Conservation (phyloP, 2,113 vertebrate species). For the Neodontobutis hainanensis region DNA sequence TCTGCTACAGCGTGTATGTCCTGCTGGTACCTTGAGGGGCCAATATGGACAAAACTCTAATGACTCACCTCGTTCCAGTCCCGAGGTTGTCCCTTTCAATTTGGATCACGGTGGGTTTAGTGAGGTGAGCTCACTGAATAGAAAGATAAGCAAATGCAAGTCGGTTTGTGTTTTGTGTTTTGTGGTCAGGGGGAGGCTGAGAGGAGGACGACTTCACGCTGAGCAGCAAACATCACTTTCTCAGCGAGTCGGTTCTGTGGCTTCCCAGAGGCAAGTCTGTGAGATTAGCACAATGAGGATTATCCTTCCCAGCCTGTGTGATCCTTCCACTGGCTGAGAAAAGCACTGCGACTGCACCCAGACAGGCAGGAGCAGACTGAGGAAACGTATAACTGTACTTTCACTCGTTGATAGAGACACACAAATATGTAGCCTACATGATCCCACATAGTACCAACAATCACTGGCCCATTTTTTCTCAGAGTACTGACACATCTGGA, state of each 20-base stretch:
- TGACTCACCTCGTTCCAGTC: slow-evolving; percentile 55
- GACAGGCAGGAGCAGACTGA: slow-evolving; percentile 31
- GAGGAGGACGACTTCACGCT: slow-evolving; percentile 13
- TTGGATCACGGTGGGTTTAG: slow-evolving; percentile 45
- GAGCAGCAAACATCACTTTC: too few species aligned
- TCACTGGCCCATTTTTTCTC: too few species aligned
- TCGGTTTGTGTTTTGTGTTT: slow-evolving; percentile 52
- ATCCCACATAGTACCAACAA: too few species aligned
- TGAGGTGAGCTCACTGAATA: slow-evolving; percentile 53
- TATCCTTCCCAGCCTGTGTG: slow-evolving; percentile 62
- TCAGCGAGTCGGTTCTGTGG: too few species aligned
- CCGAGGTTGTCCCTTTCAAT: slow-evolving; percentile 59
- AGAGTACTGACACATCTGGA: too few species aligned
- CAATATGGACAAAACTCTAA: slow-evolving; percentile 49
- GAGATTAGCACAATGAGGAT: slow-evolving; percentile 72
- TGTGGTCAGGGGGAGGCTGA: slow-evolving; percentile 8
- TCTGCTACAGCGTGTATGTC: slow-evolving; percentile 42
- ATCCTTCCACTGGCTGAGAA: slow-evolving; percentile 51
- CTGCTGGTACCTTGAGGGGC: slow-evolving; percentile 45
- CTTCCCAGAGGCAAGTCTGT: slow-evolving; percentile 59
- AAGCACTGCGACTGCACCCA: too few species aligned
- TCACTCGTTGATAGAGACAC: background rate
- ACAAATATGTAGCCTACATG: too few species aligned
- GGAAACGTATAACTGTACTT: slow-evolving; percentile 20
- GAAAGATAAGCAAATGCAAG: slow-evolving; percentile 53